A percentile compares a stretch with the other conserved stretches of the same genome.
Evolutionary conservation across 2,797 vertebrate species (phyloP).

Genomic region (Girardinus metallicus): DNA sequence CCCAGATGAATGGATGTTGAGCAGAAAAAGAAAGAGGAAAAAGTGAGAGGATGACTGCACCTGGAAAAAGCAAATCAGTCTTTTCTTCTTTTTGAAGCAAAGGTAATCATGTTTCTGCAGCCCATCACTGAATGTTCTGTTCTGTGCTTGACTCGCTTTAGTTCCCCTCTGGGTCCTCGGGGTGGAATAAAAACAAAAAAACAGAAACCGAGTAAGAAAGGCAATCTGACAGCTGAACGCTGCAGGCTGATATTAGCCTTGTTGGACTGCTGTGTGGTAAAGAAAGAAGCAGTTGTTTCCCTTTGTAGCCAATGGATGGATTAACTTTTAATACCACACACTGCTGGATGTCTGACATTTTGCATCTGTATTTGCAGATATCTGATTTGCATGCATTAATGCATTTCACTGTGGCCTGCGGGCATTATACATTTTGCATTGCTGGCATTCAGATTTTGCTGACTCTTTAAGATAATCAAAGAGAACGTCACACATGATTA

Average conservation of each 20-base stretch:
- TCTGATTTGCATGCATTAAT: constrained; percentile 27
- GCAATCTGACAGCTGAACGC: constrained; percentile 42
- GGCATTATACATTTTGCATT: constrained; percentile 34
- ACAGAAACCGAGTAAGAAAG: constrained; percentile 43
- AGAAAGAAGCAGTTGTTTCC: constrained; percentile 24
- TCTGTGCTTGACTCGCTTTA: constrained; percentile 63
- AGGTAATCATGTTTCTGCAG: constrained; percentile 77
- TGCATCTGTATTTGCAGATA: constrained; percentile 25
- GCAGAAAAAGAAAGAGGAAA: constrained; percentile 39
- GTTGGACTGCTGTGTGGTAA: constrained; percentile 11
- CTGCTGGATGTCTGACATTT: constrained; percentile 12
- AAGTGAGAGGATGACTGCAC: constrained; percentile 39
- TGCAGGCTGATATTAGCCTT: constrained; percentile 39
- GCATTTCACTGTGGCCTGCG: constrained; percentile 12
- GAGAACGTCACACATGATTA: constrained; percentile 62
- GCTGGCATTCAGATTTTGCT: constrained; percentile 54
- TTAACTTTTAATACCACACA: constrained; percentile 31
- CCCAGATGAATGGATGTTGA: constrained; percentile 69
- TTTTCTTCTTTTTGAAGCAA: constrained; percentile 64
- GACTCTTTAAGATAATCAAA: constrained; percentile 68
- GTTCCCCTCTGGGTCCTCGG: constrained; percentile 62
- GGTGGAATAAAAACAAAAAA: constrained; percentile 72
- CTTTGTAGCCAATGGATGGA: constrained; percentile 30
- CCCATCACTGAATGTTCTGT: constrained; percentile 66
- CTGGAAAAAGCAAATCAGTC: background rate